Conservation (phyloP, 2,797 vertebrate species). For the Hydrophis major region DNA sequence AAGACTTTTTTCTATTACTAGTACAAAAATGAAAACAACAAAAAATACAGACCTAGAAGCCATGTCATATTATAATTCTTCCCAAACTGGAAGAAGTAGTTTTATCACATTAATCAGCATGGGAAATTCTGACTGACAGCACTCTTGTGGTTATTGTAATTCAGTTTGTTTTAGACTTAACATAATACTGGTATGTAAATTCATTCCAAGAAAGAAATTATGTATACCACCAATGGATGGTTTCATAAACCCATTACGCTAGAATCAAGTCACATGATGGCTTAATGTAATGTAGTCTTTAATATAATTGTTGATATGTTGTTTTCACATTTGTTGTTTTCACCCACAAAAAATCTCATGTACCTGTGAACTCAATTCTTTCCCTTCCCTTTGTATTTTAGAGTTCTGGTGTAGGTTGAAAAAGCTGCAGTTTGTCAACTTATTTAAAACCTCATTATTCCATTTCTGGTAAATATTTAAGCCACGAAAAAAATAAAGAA, state of each 20-base stretch:
- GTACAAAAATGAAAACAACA: neutral
- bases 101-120: neutral
- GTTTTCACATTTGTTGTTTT: neutral
- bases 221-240: neutral
- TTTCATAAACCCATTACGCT: neutral
- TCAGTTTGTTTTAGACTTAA: neutral
- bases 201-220: neutral
- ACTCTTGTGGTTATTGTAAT: neutral
- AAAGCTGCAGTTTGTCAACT: neutral
- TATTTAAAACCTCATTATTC: neutral
- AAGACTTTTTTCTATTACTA: neutral
- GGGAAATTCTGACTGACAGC: neutral
- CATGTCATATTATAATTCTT: neutral
- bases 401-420: neutral
- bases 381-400: neutral
- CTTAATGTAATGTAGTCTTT: neutral
- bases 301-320: neutral
- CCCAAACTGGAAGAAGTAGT: neutral
- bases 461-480: neutral
- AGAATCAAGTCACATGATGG: neutral
- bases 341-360: neutral
- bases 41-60: neutral
- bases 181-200: neutral
- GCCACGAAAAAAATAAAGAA: neutral
- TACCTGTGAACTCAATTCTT: neutral